These are phyloP conservation scores for Agonopterix alstromeriana DNA, from an alignment of 2,888 invertebrate genomes.

Conservation along the genomic window DNA sequence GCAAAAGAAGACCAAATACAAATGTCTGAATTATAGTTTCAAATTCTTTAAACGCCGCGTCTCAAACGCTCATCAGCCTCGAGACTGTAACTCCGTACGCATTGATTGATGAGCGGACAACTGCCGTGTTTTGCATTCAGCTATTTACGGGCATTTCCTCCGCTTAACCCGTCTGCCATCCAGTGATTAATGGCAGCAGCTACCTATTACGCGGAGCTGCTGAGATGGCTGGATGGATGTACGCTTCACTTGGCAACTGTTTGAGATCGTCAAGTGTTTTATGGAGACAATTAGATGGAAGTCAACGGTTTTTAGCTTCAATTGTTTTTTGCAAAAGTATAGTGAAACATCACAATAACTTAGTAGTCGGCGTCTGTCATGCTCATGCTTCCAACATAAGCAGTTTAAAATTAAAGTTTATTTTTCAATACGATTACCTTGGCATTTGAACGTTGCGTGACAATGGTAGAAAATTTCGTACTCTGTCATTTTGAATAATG, in stretches of 20 bases:
- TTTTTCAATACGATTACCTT: background rate
- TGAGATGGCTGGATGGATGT: constrained; percentile 34
- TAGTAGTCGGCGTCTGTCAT: too few relatives aligned
- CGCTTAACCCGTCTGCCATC: constrained; percentile 64
- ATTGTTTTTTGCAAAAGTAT: too few relatives aligned
- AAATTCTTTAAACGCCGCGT: constrained; percentile 8
- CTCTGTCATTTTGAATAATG: background rate
- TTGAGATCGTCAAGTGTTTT: background rate
- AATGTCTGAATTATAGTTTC: background rate
- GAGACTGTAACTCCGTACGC: constrained; percentile 6
- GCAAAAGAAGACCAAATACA: background rate
- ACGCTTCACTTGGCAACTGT: constrained; percentile 28
- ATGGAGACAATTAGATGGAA: too few relatives aligned
- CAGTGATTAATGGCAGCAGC: constrained; percentile 62
- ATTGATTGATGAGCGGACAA: constrained; percentile 73
- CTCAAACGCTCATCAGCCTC: constrained; percentile 6
- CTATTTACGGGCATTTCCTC: constrained; percentile 75
- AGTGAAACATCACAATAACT: too few relatives aligned
- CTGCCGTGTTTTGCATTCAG: constrained; percentile 72
- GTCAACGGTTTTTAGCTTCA: background rate
- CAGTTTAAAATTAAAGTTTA: too few relatives aligned
- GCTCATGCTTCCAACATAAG: too few relatives aligned
- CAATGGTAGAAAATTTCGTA: background rate
- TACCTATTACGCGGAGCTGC: constrained; percentile 34
- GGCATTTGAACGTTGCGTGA: background rate